A percentile compares a stretch with the other conserved stretches of the same genome.
Conservation (phyloP, 1,140 invertebrate genomes). For the Procambarus virginalis region DNA sequence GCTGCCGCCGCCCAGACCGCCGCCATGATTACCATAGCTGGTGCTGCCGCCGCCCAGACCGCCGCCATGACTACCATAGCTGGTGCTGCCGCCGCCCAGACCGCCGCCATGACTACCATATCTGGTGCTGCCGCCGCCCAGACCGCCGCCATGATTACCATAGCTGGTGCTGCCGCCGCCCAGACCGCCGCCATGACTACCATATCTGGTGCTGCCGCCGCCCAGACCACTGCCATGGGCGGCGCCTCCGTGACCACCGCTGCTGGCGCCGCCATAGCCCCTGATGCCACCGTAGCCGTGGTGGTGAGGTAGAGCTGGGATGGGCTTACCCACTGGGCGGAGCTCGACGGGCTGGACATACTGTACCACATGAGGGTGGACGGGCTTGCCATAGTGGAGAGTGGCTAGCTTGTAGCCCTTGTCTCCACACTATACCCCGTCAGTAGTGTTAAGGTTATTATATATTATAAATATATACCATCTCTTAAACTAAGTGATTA, state of each 20-base stretch:
- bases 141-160: neutral
- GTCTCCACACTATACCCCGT: slow-evolving; percentile 7
- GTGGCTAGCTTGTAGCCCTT: slow-evolving; percentile 39
- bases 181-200: neutral
- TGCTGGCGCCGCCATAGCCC: neutral
- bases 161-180: neutral
- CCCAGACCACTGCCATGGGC: neutral
- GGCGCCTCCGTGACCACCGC: slow-evolving; percentile 6
- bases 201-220: neutral
- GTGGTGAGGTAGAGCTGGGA: slow-evolving; percentile 41
- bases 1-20: neutral
- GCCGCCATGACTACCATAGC: neutral
- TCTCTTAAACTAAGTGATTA: no score
- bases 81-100: neutral
- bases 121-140: neutral
- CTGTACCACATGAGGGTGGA: slow-evolving; percentile 43
- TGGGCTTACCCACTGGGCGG: slow-evolving; percentile 56
- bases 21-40: neutral
- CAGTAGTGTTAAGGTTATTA: neutral
- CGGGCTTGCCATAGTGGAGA: slow-evolving; percentile 47
- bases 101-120: neutral
- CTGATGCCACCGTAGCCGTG: neutral
- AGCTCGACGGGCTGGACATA: slow-evolving; percentile 58
- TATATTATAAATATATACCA: no score
- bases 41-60: neutral